Evolutionary conservation across 1,140 invertebrate species (phyloP), one percentile per base, ranked within the genome.

Genomic region (Polypedilum pembai): DNA sequence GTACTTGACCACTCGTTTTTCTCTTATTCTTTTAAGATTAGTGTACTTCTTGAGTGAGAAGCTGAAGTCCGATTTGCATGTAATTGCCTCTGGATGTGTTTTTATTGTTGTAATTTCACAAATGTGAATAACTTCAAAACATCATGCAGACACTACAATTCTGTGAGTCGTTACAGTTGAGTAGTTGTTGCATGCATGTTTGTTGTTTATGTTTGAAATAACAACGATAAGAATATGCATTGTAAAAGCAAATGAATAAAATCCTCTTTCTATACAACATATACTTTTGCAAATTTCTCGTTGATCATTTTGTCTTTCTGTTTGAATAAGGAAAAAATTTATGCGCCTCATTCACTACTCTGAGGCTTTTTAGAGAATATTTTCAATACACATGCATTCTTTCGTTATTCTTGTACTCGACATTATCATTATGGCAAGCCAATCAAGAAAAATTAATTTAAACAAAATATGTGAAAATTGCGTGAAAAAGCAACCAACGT

Each of bases 401-500:
- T 5, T 33, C 24, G 24, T 33, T 33, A 33, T 33, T 33, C 24
- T 33, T 5, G 24, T 33, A n/a, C 45, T 56, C 12, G 41, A n/a
- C 45, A 56, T 56, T 56, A 56, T 56, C 45, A 56, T 56, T 56
- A 56, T 56, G n/a, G n/a, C 12, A 56, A 56, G n/a, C 45, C 45
- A 56, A 56, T 56, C 45, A 56, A 56, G n/a, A 56, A 45, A 56
- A 56, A 56, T 56, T 56, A 56, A 56, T 56, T 56, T 56, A n/a
- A 56, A 56, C 45, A 56, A 56, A 56, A 56, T 56, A 56, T n/a
- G 45, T 56, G 45, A 56, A 56, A 56, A 56, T 56, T 56, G 45
- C 45, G 15, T 12, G 45, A 33, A 33, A 33, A 5, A 56, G 45
- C 12, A 15, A 8, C 8, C 12, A 56, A 56, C 45, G 45, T 56